Evolutionary conservation across 2,113 vertebrate species (phyloP).

Genomic region (Oceanodroma tethys): DNA sequence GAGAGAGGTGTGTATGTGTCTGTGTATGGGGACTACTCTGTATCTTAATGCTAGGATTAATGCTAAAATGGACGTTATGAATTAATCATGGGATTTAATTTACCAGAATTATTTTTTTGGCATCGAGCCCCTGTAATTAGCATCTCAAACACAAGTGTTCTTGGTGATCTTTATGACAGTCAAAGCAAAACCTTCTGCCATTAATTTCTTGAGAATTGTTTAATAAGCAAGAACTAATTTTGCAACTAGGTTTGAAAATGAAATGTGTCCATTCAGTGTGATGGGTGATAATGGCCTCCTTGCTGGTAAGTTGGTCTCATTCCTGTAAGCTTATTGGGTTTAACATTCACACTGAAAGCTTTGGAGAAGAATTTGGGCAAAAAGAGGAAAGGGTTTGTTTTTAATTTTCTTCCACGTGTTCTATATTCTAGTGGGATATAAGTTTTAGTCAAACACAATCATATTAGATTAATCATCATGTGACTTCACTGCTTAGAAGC

Average conservation of each 20-base stretch:
- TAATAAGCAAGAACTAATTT: slow-evolving; percentile 55
- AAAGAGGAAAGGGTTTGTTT: neutral
- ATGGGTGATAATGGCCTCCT: slow-evolving; percentile 22
- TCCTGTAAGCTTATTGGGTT: neutral
- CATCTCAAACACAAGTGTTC: slow-evolving; percentile 52
- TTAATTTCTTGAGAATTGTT: slow-evolving; percentile 54
- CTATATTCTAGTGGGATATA: neutral
- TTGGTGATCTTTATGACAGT: slow-evolving; percentile 58
- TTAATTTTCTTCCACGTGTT: neutral
- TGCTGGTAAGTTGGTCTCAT: neutral
- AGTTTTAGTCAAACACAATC: neutral
- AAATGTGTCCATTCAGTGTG: slow-evolving; percentile 34
- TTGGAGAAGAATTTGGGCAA: neutral
- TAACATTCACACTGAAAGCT: neutral
- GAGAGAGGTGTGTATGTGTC: neutral
- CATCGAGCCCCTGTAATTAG: slow-evolving; percentile 56
- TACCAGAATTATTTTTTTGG: slow-evolving; percentile 66
- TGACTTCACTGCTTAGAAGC: neutral
- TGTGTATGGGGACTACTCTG: slow-evolving; percentile 15
- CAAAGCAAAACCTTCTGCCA: slow-evolving; percentile 52
- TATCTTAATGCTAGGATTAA: slow-evolving; percentile 59
- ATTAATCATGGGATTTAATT: slow-evolving; percentile 66
- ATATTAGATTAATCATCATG: neutral
- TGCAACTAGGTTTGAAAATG: slow-evolving; percentile 44
- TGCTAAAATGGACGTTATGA: slow-evolving; percentile 59